Evolutionary conservation across 2,888 invertebrate species (phyloP).

Genomic region (Petrolisthes manimaculis): DNA sequence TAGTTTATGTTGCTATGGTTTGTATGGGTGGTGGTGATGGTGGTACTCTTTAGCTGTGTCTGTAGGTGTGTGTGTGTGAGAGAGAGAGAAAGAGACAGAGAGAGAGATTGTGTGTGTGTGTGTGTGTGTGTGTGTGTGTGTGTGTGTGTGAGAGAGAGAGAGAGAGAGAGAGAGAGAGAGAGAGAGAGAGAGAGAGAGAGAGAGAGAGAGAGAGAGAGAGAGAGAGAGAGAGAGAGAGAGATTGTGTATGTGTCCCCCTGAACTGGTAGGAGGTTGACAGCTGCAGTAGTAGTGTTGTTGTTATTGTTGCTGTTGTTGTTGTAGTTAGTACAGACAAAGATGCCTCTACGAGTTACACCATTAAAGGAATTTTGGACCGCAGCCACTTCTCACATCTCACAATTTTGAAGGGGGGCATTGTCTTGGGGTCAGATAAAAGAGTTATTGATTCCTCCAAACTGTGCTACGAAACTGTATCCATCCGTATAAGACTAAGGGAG

Average conservation of each 20-base stretch:
- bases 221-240: not conserved
- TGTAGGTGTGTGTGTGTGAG: not conserved
- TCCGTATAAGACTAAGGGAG: no score
- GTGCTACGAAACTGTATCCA: no score
- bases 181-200: not conserved
- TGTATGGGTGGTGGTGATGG: not conserved
- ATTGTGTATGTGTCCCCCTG: not conserved
- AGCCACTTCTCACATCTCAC: no score
- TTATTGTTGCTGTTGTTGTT: no score
- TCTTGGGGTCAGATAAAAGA: no score
- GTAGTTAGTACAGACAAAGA: no score
- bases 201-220: not conserved
- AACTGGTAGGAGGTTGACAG: no score
- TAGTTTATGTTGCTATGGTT: not conserved
- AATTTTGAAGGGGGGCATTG: no score
- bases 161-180: not conserved
- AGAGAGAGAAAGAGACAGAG: not conserved
- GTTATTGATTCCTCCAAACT: no score
- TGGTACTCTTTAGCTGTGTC: not conserved
- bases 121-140: conserved; percentile 25
- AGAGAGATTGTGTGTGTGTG: not conserved
- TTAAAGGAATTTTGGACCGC: no score
- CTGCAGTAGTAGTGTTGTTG: no score
- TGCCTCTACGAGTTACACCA: no score
- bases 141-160: not conserved